Evolutionary conservation across 2,113 vertebrate species (phyloP), one percentile per base, ranked within the genome.

Genomic region (Isurus oxyrinchus): DNA sequence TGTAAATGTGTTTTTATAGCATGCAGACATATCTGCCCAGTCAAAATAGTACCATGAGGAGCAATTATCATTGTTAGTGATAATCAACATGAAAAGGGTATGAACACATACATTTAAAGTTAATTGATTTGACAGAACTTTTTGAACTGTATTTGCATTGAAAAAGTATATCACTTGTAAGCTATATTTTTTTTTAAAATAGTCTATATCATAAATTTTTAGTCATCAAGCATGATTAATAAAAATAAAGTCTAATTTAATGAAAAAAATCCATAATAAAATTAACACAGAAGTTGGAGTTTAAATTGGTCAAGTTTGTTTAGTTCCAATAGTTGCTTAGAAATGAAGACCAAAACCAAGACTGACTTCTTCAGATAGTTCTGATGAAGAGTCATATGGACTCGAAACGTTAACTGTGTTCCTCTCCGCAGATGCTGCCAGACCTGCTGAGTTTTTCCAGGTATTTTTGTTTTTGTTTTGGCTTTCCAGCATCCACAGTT

Each of bases 1-100:
- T 72, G 63, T 95, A 95, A 95, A 55, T 95, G 94, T 31, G 27
- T 23, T 95, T 95, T 95, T 95, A 95, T 72, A 72, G 49, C 44
- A 31, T 72, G 67, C 44, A 72, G 55, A 95, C 35, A 5, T 72
- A 95, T 23, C 49, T 76, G 44, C 94, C 67, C 94, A 72, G 67
- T 76, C 25, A 72, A 95, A 95, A 55, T 49, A 66, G 59, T 63
- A 19, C 90, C 35, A 66, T 49, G 25, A 55, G 94, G 66, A 72
- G 94, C 49, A 95, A 69, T 72, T 95, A 53, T 25, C 67, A 76
- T 16, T 95, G 94, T 35, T 72, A 35, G 94, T 76, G 49, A 67
- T 11, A 31, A 53, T 72, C 94, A 95, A 23, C 49, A 49, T 72
- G 23, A 93, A 61, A 63, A 63, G 90, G 40, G 7, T n/a, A 40